Conservation (phyloP, 2,888 invertebrate species). For the Leucania comma region DNA sequence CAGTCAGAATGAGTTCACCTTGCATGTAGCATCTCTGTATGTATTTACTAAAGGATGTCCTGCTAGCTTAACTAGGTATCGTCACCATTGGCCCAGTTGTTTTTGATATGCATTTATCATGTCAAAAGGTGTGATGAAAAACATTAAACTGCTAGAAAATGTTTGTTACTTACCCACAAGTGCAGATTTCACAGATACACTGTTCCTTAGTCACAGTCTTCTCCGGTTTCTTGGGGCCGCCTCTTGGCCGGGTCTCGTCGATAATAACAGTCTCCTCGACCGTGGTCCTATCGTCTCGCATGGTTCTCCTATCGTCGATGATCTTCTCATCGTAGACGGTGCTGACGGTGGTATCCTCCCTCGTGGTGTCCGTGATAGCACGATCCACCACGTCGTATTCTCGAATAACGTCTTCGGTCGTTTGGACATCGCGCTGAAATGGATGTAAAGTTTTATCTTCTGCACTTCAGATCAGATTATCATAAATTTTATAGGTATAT, state of each 20-base stretch:
- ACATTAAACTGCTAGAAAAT: slow-evolving; percentile 1
- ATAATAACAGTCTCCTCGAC: slow-evolving; percentile 80
- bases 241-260: slow-evolving; percentile 83
- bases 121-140: slow-evolving; percentile 51
- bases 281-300: slow-evolving; percentile 86
- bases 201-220: slow-evolving; percentile 92
- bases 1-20: slow-evolving; percentile 42
- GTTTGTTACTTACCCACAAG: slow-evolving; percentile 94
- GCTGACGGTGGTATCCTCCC: slow-evolving; percentile 84
- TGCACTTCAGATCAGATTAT: slow-evolving; percentile 1
- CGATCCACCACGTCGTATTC: slow-evolving; percentile 89
- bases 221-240: slow-evolving; percentile 86
- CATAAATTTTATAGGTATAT: slow-evolving; percentile 2
- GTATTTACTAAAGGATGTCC: slow-evolving; percentile 64
- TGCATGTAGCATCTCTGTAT: slow-evolving; percentile 4
- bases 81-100: slow-evolving; percentile 36
- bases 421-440: slow-evolving; percentile 88
- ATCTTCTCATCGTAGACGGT: slow-evolving; percentile 87
- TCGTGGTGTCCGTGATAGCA: slow-evolving; percentile 87
- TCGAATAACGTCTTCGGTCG: slow-evolving; percentile 85
- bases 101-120: slow-evolving; percentile 42
- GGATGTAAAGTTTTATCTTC: slow-evolving; percentile 50
- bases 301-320: slow-evolving; percentile 85
- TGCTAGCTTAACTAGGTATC: slow-evolving; percentile 57
- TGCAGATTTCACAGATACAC: slow-evolving; percentile 97